Percentiles rank a stretch among this genome's conserved stretches.
Conservation (phyloP, 2,113 vertebrate genomes). For the Apaloderma vittatum region DNA sequence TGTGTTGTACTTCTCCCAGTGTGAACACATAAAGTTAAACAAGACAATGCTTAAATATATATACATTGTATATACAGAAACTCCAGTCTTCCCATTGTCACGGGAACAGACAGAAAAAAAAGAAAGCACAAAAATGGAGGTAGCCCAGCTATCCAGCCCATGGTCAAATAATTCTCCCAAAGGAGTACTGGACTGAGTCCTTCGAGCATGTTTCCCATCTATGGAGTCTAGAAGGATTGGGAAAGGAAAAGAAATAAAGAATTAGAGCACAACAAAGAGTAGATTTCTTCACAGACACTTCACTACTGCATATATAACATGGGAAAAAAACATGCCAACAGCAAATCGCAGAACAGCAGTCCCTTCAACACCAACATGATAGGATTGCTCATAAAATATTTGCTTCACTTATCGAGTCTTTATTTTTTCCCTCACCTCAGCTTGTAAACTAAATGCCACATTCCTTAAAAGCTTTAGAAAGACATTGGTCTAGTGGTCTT, state of each 20-base stretch:
- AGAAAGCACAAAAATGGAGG: constrained; percentile 75
- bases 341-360: neutral
- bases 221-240: constrained; percentile 66
- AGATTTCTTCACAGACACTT: neutral
- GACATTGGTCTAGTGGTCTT: neutral
- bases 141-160: constrained; percentile 79
- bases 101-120: constrained; percentile 76
- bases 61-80: constrained; percentile 76
- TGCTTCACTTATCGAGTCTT: neutral
- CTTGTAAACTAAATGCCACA: neutral
- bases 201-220: constrained; percentile 79
- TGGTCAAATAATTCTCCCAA: constrained; percentile 79
- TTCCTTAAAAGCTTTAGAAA: neutral
- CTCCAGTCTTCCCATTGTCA: constrained; percentile 44
- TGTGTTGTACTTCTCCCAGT: constrained; percentile 81
- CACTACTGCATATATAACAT: neutral
- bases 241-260: neutral
- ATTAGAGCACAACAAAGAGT: neutral
- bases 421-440: neutral
- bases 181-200: constrained; percentile 76
- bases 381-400: neutral
- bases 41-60: constrained; percentile 71
- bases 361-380: neutral
- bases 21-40: constrained; percentile 77
- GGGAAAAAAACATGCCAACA: neutral